Evolutionary conservation across 2,113 vertebrate species (phyloP).

Genomic region (Dasypus novemcinctus): DNA sequence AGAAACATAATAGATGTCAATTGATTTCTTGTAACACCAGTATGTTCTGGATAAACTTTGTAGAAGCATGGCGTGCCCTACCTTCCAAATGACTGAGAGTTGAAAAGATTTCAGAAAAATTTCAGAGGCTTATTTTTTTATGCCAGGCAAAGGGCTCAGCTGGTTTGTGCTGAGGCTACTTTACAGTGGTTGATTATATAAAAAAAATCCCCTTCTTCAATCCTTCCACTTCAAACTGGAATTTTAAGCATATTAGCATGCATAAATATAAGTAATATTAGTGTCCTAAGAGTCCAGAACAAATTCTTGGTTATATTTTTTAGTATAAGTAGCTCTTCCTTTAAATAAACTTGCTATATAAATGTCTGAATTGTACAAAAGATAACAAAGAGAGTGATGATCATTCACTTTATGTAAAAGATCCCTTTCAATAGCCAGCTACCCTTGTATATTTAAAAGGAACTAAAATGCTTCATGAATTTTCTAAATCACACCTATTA

Average conservation of each 20-base stretch:
- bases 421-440: conserved; percentile 39
- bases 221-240: conserved; percentile 46
- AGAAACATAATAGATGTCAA: conserved; percentile 61
- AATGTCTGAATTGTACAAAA: conserved; percentile 45
- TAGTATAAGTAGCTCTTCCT: not conserved
- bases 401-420: conserved; percentile 30
- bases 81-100: conserved; percentile 52
- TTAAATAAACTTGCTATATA: conserved; percentile 52
- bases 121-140: conserved; percentile 51
- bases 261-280: conserved; percentile 30
- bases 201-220: conserved; percentile 34
- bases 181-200: conserved; percentile 48
- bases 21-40: conserved; percentile 52
- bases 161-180: conserved; percentile 52
- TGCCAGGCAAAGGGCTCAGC: conserved; percentile 56
- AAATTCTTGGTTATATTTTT: conserved; percentile 48
- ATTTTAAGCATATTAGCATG: conserved; percentile 48
- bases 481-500: conserved; percentile 48
- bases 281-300: not conserved
- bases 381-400: not conserved
- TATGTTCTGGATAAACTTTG: conserved; percentile 58
- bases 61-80: conserved; percentile 46
- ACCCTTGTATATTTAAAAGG: conserved; percentile 30
- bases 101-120: conserved; percentile 64
- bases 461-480: conserved; percentile 56